Percentiles rank a stretch among this genome's conserved stretches.
These are phyloP conservation scores for Esox masquinongy DNA, from an alignment of 2,797 vertebrate genomes.

Conservation along the genomic window DNA sequence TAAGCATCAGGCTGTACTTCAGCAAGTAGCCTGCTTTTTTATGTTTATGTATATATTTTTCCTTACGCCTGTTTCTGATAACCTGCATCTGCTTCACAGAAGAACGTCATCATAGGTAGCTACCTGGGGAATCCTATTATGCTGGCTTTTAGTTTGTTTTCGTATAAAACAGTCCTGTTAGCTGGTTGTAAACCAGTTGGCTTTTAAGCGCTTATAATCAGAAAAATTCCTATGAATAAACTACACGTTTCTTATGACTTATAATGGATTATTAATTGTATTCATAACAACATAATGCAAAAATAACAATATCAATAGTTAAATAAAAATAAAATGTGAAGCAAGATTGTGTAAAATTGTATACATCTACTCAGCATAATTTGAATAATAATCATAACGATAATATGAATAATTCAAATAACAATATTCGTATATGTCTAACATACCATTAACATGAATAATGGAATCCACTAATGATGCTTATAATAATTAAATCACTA, in stretches of 20 bases:
- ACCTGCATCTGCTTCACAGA: not conserved
- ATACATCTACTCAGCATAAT: not conserved
- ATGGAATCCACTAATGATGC: not conserved
- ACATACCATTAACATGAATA: not conserved
- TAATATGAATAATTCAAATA: not conserved
- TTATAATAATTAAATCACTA: not conserved
- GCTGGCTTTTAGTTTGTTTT: not conserved
- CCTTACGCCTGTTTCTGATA: not conserved
- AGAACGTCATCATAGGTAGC: not conserved
- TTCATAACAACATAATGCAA: conserved; percentile 2
- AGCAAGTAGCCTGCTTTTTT: not conserved
- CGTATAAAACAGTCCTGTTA: not conserved
- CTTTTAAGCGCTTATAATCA: not conserved
- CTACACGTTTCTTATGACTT: not conserved
- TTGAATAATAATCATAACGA: not conserved
- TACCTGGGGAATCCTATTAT: not conserved
- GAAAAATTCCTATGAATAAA: not conserved
- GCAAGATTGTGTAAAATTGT: not conserved
- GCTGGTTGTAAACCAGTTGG: not conserved
- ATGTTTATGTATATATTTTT: conserved; percentile 13
- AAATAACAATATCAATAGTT: not conserved
- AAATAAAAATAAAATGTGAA: not conserved
- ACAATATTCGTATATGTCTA: not conserved
- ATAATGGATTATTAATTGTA: not conserved
- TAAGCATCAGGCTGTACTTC: conserved; percentile 40